Evolutionary conservation across 2,888 invertebrate species (phyloP).

Genomic region (Sphaeridia pumilis): DNA sequence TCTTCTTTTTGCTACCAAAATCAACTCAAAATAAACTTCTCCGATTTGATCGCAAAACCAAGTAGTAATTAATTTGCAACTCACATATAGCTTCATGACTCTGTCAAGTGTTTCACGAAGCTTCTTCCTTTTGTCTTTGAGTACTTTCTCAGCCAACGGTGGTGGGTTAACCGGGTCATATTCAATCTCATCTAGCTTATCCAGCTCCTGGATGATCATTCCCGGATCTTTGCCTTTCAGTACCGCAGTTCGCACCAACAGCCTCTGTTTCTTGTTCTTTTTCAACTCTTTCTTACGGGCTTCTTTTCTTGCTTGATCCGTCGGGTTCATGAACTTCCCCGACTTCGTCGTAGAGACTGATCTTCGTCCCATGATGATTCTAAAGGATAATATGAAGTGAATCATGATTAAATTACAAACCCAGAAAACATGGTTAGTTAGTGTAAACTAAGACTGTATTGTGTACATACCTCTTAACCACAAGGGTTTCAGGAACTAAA

Average conservation of each 20-base stretch:
- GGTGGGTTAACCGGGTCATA: conserved; percentile 90
- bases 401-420: too few relatives aligned
- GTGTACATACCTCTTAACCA: too few relatives aligned
- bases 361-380: conserved; percentile 95
- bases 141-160: conserved; percentile 87
- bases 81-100: conserved; percentile 89
- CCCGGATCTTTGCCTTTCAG: conserved; percentile 95
- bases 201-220: conserved; percentile 87
- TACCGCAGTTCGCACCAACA: conserved; percentile 90
- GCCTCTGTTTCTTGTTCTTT: conserved; percentile 94
- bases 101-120: conserved; percentile 87
- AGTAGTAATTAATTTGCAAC: too few relatives aligned
- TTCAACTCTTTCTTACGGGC: conserved; percentile 94
- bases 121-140: conserved; percentile 92
- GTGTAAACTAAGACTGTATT: too few relatives aligned
- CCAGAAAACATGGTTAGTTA: too few relatives aligned
- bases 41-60: too few relatives aligned
- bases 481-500: too few relatives aligned
- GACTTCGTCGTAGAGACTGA: conserved; percentile 99
- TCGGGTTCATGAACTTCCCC: conserved; percentile 99
- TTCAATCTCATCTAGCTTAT: conserved; percentile 97
- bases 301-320: conserved; percentile 97
- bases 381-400: too few relatives aligned
- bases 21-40: too few relatives aligned
- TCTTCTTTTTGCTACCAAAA: conserved; percentile 86